Conservation (phyloP, 64 coral and sea anemone species). For the Acropora tenuis region DNA sequence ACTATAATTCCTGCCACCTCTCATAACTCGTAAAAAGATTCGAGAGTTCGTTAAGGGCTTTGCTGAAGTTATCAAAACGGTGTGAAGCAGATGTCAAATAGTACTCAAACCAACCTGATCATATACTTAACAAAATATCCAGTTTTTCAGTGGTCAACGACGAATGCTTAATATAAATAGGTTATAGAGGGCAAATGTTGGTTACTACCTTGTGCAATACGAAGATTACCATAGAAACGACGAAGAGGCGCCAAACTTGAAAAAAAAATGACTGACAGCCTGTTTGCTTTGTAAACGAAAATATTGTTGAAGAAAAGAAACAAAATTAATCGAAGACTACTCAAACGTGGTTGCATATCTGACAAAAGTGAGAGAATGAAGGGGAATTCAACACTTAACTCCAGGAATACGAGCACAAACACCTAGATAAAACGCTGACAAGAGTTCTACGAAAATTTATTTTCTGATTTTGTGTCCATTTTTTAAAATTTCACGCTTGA, state of each 20-base stretch:
- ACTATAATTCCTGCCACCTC: neutral
- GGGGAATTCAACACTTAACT: neutral
- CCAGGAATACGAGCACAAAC: neutral
- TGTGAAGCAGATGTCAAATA: neutral
- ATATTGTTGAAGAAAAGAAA: no score
- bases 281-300: no score
- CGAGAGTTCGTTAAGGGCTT: neutral
- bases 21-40: neutral
- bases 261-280: no score
- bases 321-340: neutral
- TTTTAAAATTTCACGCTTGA: neutral
- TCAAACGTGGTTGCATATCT: no score
- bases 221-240: no score
- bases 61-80: slow-evolving; percentile 2
- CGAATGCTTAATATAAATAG: neutral
- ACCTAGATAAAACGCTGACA: neutral
- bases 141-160: neutral
- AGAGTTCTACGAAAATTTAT: no score
- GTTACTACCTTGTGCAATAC: no score
- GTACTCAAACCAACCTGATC: neutral
- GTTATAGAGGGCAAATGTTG: no score
- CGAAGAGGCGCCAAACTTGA: no score
- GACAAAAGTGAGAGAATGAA: neutral
- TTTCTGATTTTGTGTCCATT: no score
- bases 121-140: neutral